Evolutionary conservation across 2,113 vertebrate genomes (phyloP), one percentile per base, ranked within the genome.

Genomic region (Edolisoma coerulescens): DNA sequence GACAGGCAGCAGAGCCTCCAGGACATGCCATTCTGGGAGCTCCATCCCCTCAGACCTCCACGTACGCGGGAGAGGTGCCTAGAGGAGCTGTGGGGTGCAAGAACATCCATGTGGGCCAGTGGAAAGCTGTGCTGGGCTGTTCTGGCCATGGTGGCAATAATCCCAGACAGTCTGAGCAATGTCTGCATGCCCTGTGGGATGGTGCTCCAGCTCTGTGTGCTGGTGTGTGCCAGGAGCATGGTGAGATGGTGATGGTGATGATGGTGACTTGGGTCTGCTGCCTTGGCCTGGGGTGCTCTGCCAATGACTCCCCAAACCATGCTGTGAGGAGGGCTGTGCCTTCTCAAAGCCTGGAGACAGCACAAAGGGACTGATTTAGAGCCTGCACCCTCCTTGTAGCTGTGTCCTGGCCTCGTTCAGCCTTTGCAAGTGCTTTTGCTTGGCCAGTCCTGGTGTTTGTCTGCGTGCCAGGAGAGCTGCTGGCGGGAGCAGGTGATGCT

Each of bases 381-480:
- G 7, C 65, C 19, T 35, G 21, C 2, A 1, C 44, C 4, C 32
- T 42, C 65, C 24, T 74, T 17, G 37, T 22, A 76, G 53, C 78
- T 47, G 15, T 13, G 3, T 11, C 11, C 49, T 52, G 61, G 27
- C 32, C 28, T 44, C 11, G 1, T 67, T 47, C 71, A 57, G 42
- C 71, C 65, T 79, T 57, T 53, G 45, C 71, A 67, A 45, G 54
- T 30, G 54, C 59, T n/a, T n/a, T n/a, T 49, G 71, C 60, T 69
- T 71, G 28, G 4, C 11, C 8, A 1, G 6, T 21, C 70, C 20
- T 1, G 1, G n/a, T 1, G 1, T 47, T 60, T 9, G 2, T n/a
- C n/a, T 32, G 19, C 1, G 0, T 61, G 64, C 81, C 26, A 5
- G 4, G 47, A 28, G 69, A 63, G 56, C 42, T 49, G 52, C 23